Conservation (phyloP, 1,140 invertebrate genomes). For the Nylanderia fulva region DNA sequence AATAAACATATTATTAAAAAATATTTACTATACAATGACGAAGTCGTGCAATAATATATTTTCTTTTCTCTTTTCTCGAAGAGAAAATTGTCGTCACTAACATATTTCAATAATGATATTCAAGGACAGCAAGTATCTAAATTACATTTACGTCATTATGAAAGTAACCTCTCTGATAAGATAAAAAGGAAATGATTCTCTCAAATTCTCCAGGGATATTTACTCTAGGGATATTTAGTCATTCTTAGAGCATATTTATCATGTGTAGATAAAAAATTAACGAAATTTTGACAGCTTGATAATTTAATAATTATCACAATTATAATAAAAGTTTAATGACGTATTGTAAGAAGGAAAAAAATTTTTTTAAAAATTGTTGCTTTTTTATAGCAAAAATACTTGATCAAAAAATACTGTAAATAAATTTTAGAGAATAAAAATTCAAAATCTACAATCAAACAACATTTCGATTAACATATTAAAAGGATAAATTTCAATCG, state of each 20-base stretch:
- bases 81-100: background rate
- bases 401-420: background rate
- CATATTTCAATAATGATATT: background rate
- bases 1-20: background rate
- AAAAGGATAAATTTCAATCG: background rate
- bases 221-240: constrained; percentile 49
- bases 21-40: background rate
- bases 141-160: background rate
- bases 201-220: no score
- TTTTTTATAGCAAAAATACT: background rate
- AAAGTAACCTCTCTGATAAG: background rate
- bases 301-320: constrained; percentile 25
- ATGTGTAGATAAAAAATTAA: background rate
- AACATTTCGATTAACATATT: background rate
- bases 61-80: background rate
- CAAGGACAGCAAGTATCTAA: background rate
- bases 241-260: no score
- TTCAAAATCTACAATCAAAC: background rate
- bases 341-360: background rate
- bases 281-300: background rate
- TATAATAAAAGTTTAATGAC: background rate
- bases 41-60: background rate
- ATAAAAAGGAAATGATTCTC: no score
- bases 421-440: background rate
- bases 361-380: no score